Base-by-base conservation (phyloP, 2,797 vertebrate genomes). In the Phrynocephalus guinanensis region DNA sequence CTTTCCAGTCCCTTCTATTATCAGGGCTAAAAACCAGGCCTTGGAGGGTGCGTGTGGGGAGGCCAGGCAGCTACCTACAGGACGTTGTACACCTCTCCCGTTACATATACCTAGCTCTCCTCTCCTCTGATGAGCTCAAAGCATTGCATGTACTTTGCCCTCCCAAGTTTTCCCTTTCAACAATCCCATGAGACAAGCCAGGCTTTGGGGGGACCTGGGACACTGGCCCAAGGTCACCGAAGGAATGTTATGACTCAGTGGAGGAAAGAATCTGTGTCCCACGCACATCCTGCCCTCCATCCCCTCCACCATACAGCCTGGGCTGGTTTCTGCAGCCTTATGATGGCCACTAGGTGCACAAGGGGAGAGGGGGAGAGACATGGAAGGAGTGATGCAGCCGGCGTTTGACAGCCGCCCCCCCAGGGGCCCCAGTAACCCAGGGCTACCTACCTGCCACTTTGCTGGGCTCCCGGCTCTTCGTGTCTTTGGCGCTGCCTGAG, bases 381-480 rank as follows among this genome's bases (percentile, higher is more conserved):
- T 6, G 2, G 33, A 3, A 48, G 5, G 5, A 16, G 10, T 33
- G 52, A 16, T 3, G 20, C 15, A 15, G 24, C 26, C 8, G 2
- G 1, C 3, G 38, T 1, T 4, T 3, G 10, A 50, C 13, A 52
- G 16, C 7, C 5, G 13, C 26, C 3, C 1, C 60, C 60, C 18
- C n/a, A 20, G 30, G 26, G 18, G 18, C 2, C 24, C 33, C 3
- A 7, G 4, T 10, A 26, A 26, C 18, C 11, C 11, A 5, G 48
- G 9, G 28, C 28, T 72, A 85, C 87, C 83, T 88, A 56, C 52
- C 52, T 0, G 83, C 63, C 7, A 60, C 28, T 56, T 86, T 83
- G 90, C 90, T 91, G 91, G 70, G 82, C 84, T 91, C 94, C 82
- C 88, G 92, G 78, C 1, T 87, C 71, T 88, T 91, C 6, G 60